These are phyloP conservation scores for Autographa pulchrina DNA, from an alignment of 2,888 invertebrate genomes.

Conservation along the genomic window DNA sequence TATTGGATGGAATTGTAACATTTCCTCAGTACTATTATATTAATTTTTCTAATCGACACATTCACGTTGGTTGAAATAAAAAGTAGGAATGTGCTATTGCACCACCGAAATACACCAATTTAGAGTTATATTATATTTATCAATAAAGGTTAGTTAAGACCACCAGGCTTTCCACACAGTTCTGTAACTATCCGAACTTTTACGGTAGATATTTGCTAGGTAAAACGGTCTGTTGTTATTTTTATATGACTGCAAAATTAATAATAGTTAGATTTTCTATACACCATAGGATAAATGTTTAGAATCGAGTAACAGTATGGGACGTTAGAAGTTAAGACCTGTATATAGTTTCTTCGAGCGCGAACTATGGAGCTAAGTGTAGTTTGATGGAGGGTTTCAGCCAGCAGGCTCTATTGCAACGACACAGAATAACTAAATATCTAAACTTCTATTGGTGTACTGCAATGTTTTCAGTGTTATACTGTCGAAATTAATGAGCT, in stretches of 20 bases:
- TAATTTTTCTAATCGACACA: conserved; percentile 79
- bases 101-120: conserved; percentile 87
- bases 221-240: conserved; percentile 87
- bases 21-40: conserved; percentile 62
- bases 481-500: conserved; percentile 76
- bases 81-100: conserved; percentile 88
- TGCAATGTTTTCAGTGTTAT: conserved; percentile 33
- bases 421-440: conserved; percentile 30
- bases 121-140: conserved; percentile 74
- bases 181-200: conserved; percentile 80
- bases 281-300: conserved; percentile 79
- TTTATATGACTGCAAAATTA: conserved; percentile 88
- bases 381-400: conserved; percentile 28
- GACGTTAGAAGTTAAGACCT: conserved; percentile 60
- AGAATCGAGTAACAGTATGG: conserved; percentile 54
- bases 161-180: conserved; percentile 82
- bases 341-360: conserved; percentile 61
- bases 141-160: conserved; percentile 78
- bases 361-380: conserved; percentile 55
- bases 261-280: conserved; percentile 87
- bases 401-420: conserved; percentile 40
- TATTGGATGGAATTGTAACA: conserved; percentile 82
- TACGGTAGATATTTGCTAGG: conserved; percentile 87
- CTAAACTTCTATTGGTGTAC: conserved; percentile 19
- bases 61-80: conserved; percentile 74